Base-by-base conservation (phyloP, 2,113 vertebrate genomes). In the Pachycephala philippinensis region DNA sequence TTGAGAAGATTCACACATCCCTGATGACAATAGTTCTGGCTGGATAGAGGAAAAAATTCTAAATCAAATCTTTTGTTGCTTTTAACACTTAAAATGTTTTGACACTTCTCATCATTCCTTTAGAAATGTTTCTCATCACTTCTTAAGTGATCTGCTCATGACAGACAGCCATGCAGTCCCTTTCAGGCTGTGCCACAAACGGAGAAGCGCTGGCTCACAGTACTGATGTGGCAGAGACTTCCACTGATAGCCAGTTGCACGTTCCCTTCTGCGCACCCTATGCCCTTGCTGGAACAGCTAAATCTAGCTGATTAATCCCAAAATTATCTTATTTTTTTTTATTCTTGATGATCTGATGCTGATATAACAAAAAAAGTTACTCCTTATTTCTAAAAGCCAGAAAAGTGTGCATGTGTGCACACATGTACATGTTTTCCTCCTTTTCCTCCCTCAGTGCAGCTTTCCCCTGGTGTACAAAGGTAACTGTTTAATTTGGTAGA, bases 111-210 rank as follows among this genome's bases (percentile, higher is more conserved):
- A 78, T 93, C 88, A 86, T 68, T 96, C 66, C 64, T 88, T 94
- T 84, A 92, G 90, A 96, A 95, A 96, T 96, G 92, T 95, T 95
- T 95, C 92, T 90, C 89, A 94, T 74, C 89, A 81, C 82, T 96
- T 92, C 84, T 88, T 70, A 87, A 96, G 71, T 78, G 92, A 93
- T 93, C 64, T 74, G 13, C 52, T 90, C 23, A 18, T 94, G 96
- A 96, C 72, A 92, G 95, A 94, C 90, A 90, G 72, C 76, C 94
- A 86, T 53, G 72, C 20, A 89, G 88, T 78, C 90, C 88, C 24
- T 96, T 95, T 82, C 88, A 94, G 89, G 63, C 84, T 94, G 45
- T 94, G 87, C 81, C 61, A 83, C 89, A 65, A 95, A 66, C 0
- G 2, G 85, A 92, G 88, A 93, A 90, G 57, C 0, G 0, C 40